Conservation (phyloP, 2,888 invertebrate species). For the Noctua comes region DNA sequence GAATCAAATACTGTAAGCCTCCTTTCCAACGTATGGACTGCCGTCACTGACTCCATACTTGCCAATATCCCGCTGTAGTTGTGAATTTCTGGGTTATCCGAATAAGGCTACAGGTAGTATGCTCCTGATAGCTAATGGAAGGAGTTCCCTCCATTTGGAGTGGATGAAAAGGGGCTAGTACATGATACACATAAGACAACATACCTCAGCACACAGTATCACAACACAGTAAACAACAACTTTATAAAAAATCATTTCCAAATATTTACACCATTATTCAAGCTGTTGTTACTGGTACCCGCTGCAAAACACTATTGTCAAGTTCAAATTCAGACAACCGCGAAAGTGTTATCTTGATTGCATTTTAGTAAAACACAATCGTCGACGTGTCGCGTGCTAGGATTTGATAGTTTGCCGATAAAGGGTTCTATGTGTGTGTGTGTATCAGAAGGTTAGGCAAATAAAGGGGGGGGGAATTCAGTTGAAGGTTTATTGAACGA, state of each 20-base stretch:
- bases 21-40: neutral
- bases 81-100: neutral
- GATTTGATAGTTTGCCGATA: constrained; percentile 11
- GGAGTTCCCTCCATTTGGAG: neutral
- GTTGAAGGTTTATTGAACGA: too few relatives aligned
- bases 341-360: constrained; percentile 50
- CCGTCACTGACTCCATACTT: neutral
- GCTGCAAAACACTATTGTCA: neutral
- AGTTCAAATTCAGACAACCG: neutral
- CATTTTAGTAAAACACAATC: constrained; percentile 41
- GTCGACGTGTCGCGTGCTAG: constrained; percentile 12
- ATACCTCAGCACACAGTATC: constrained; percentile 44
- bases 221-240: constrained; percentile 34
- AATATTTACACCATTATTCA: constrained; percentile 40
- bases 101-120: neutral
- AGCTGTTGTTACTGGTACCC: neutral
- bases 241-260: constrained; percentile 40
- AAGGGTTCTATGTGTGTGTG: too few relatives aligned
- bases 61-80: neutral
- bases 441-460: too few relatives aligned
- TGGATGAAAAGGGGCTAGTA: neutral
- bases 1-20: neutral
- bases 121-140: neutral
- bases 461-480: too few relatives aligned
- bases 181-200: neutral